A percentile compares a stretch with the other conserved stretches of the same genome.
Conservation (phyloP, 2,888 invertebrate species). For the Trichogramma evanescens region DNA sequence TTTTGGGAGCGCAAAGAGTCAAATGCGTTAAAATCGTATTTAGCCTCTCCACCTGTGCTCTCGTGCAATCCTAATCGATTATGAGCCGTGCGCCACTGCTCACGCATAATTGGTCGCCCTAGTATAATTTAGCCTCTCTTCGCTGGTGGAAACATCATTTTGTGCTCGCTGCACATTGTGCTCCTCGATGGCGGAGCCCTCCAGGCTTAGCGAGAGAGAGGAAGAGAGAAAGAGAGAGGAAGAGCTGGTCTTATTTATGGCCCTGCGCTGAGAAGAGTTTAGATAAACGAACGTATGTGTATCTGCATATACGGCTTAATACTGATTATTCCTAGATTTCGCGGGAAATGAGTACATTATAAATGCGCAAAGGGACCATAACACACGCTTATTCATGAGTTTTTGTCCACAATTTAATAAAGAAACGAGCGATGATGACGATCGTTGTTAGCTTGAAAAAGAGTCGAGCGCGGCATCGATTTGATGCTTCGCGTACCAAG, state of each 20-base stretch:
- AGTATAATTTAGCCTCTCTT: too few species aligned
- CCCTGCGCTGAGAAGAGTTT: too few species aligned
- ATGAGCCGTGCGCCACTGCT: constrained; percentile 14
- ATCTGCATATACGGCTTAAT: too few species aligned
- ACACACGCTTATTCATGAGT: too few species aligned
- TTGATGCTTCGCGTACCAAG: too few species aligned
- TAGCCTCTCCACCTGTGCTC: constrained; percentile 14
- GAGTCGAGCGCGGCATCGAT: too few species aligned
- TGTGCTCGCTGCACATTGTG: not conserved
- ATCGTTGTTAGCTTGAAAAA: too few species aligned
- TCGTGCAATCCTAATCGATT: constrained; percentile 20
- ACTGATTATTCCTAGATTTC: constrained; percentile 15
- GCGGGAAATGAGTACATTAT: not conserved
- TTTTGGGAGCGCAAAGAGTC: not conserved
- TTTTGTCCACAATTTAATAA: too few species aligned
- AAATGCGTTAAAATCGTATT: not conserved
- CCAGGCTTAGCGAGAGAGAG: not conserved
- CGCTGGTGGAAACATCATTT: too few species aligned
- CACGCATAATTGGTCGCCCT: not conserved
- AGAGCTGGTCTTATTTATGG: constrained; percentile 4
- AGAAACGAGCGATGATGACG: too few species aligned
- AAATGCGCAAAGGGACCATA: not conserved
- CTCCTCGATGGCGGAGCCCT: not conserved
- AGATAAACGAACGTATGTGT: too few species aligned
- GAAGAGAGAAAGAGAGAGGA: too few species aligned